Conservation (phyloP, 2,797 vertebrate genomes). For the Arremon brunneinucha region DNA sequence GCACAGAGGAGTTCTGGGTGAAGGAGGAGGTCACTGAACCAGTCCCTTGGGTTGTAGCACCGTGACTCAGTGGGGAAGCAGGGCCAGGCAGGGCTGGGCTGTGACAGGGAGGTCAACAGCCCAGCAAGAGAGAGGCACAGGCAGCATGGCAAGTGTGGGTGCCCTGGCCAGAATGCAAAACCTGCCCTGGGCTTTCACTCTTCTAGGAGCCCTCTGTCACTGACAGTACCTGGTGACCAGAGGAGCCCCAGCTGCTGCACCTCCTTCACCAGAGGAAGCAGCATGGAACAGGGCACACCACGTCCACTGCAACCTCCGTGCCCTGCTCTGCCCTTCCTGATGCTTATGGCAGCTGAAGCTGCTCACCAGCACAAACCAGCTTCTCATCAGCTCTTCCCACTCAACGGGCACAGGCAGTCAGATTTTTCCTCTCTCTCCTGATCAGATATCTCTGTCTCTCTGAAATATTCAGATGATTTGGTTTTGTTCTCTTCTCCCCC, state of each 20-base stretch:
- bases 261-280: neutral
- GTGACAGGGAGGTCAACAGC: neutral
- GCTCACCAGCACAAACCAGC: neutral
- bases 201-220: neutral
- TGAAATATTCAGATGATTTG: conserved; percentile 57
- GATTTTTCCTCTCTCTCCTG: neutral
- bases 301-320: neutral
- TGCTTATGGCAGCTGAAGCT: neutral
- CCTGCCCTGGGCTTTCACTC: neutral
- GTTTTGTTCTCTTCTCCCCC: conserved; percentile 48
- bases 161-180: neutral
- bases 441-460: conserved; percentile 34
- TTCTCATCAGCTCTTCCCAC: neutral
- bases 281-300: neutral
- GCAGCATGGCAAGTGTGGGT: neutral
- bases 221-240: neutral
- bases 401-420: neutral
- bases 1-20: neutral
- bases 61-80: conserved; percentile 1
- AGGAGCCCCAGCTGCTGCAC: neutral
- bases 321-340: neutral
- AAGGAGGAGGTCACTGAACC: neutral
- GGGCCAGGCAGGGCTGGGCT: neutral
- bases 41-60: neutral
- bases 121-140: neutral